These are phyloP conservation scores for Leucozona laternaria DNA, from an alignment of 2,888 invertebrate species.

Conservation along the genomic window DNA sequence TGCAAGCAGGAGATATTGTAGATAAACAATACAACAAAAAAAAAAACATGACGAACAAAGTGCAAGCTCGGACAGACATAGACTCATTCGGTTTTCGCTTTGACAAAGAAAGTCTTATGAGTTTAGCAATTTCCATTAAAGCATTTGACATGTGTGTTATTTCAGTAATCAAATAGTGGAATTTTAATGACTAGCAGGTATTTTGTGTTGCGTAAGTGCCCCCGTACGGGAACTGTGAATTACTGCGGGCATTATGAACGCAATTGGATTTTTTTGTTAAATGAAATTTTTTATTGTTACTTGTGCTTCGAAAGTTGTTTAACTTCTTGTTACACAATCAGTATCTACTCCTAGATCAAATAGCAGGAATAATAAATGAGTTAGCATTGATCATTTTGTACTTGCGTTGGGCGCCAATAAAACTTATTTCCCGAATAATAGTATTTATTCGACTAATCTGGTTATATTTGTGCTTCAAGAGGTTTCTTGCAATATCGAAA, in stretches of 20 bases:
- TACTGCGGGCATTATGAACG: slow-evolving; percentile 1
- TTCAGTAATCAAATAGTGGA: slow-evolving; percentile 34
- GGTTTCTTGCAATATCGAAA: too few species aligned
- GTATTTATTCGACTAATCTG: not conserved
- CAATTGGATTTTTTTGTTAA: slow-evolving; percentile 13
- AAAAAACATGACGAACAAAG: slow-evolving; percentile 15
- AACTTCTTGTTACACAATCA: slow-evolving; percentile 11
- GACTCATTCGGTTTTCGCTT: slow-evolving; percentile 10
- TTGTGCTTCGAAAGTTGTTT: slow-evolving; percentile 28
- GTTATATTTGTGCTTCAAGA: too few species aligned
- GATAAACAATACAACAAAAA: slow-evolving; percentile 30
- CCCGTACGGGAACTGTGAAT: not conserved
- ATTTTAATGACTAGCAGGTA: slow-evolving; percentile 20
- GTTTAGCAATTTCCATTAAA: slow-evolving; percentile 8
- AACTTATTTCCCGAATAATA: not conserved
- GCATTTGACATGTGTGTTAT: slow-evolving; percentile 8
- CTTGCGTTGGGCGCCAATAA: slow-evolving; percentile 12
- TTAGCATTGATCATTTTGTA: not conserved
- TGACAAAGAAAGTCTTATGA: slow-evolving; percentile 40
- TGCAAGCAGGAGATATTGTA: slow-evolving; percentile 18
- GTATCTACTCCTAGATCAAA: not conserved
- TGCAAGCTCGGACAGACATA: slow-evolving; percentile 32
- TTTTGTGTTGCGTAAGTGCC: slow-evolving; percentile 45
- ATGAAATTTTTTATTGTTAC: slow-evolving; percentile 1
- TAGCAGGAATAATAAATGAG: not conserved